These are phyloP conservation scores for Thyatira batis DNA, from an alignment of 2,888 invertebrate species.

Conservation along the genomic window DNA sequence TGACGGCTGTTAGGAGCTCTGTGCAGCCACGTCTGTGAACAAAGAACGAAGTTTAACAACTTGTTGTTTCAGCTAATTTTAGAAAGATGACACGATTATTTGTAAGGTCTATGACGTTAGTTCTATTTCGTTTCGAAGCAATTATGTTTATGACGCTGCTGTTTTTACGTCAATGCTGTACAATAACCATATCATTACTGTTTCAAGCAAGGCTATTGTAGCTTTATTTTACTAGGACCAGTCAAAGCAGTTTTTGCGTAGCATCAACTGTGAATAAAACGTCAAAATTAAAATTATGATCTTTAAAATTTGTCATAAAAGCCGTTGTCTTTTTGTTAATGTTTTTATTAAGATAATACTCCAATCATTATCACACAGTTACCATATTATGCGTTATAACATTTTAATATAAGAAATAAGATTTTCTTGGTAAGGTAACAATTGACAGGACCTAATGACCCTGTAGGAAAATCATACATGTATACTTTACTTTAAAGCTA, in stretches of 20 bases:
- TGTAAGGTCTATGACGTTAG: not conserved
- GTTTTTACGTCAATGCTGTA: not conserved
- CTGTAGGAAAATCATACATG: not conserved
- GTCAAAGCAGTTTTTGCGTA: too few species aligned
- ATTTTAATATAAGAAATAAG: too few species aligned
- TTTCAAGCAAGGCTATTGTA: not conserved
- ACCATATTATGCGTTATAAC: too few species aligned
- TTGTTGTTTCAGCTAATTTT: not conserved
- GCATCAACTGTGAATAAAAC: too few species aligned
- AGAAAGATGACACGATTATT: not conserved
- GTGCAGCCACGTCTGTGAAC: conserved; percentile 74
- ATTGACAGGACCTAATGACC: not conserved
- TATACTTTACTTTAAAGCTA: too few species aligned
- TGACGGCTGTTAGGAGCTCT: conserved; percentile 64
- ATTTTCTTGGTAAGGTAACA: too few species aligned
- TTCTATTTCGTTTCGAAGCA: not conserved
- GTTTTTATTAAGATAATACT: too few species aligned
- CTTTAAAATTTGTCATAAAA: too few species aligned
- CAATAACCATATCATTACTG: not conserved
- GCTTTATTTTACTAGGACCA: not conserved
- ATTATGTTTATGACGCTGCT: not conserved
- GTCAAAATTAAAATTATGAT: too few species aligned
- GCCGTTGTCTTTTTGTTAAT: too few species aligned
- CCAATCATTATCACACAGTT: too few species aligned
- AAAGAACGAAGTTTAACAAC: conserved; percentile 26